Conservation (phyloP, 2,797 vertebrate genomes). For the Falco novaeseelandiae region DNA sequence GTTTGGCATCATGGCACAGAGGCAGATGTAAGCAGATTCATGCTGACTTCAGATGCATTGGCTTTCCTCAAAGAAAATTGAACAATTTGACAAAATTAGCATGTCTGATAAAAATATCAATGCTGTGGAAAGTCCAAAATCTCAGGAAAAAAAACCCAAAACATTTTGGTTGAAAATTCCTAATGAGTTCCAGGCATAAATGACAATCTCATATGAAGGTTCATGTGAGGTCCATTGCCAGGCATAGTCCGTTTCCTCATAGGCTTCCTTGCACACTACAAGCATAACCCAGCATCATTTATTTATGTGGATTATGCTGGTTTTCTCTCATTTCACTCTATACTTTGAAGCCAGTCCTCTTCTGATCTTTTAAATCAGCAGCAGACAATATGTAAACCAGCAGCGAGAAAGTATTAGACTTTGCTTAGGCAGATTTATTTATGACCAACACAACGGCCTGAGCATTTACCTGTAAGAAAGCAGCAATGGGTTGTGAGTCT, state of each 20-base stretch:
- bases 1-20: background rate
- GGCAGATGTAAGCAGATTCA: background rate
- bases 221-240: background rate
- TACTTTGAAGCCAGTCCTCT: background rate
- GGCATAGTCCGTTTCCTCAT: background rate
- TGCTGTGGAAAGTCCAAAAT: background rate
- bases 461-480: background rate
- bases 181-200: background rate
- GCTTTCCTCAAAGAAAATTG: background rate
- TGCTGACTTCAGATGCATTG: background rate
- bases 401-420: background rate
- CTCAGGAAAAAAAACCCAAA: background rate
- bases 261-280: background rate
- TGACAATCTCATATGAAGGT: background rate
- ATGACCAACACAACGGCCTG: background rate
- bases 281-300: background rate
- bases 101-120: background rate
- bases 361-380: background rate
- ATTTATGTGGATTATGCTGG: too few species aligned
- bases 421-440: background rate
- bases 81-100: background rate
- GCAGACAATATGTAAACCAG: background rate
- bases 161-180: background rate
- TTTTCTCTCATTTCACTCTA: background rate
- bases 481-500: background rate